Evolutionary conservation across 2,797 vertebrate genomes (phyloP).

Genomic region (Neosilurus mollespiculum): DNA sequence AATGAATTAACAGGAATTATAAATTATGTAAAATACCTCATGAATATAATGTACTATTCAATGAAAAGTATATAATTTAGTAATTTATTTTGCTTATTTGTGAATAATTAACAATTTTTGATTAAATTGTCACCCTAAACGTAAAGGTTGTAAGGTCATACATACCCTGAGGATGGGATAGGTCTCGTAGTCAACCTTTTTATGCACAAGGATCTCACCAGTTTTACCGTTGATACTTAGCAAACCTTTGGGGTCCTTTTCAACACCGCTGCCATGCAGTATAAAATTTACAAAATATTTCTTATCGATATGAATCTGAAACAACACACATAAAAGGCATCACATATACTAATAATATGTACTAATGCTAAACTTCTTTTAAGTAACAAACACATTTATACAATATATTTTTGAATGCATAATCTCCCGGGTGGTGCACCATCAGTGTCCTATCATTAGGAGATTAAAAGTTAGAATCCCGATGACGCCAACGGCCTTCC

Average conservation of each 20-base stretch:
- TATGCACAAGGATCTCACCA: conserved; percentile 55
- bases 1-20: background rate
- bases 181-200: conserved; percentile 64
- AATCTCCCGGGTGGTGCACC: background rate
- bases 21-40: background rate
- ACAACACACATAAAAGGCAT: conserved; percentile 19
- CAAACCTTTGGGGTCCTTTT: conserved; percentile 55
- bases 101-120: background rate
- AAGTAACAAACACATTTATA: background rate
- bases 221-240: conserved; percentile 51
- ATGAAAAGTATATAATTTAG: background rate
- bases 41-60: background rate
- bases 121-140: background rate
- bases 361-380: background rate
- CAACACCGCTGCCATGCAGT: conserved; percentile 63
- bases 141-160: background rate
- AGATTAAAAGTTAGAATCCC: background rate
- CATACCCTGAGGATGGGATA: conserved; percentile 51
- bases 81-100: background rate
- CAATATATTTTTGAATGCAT: background rate
- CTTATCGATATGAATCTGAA: conserved; percentile 57
- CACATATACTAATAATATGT: background rate
- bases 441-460: background rate
- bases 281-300: conserved; percentile 19
- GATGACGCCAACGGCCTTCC: background rate